These are phyloP conservation scores for Cacoxenus indagator DNA, from an alignment of 2,888 invertebrate genomes.

Conservation along the genomic window DNA sequence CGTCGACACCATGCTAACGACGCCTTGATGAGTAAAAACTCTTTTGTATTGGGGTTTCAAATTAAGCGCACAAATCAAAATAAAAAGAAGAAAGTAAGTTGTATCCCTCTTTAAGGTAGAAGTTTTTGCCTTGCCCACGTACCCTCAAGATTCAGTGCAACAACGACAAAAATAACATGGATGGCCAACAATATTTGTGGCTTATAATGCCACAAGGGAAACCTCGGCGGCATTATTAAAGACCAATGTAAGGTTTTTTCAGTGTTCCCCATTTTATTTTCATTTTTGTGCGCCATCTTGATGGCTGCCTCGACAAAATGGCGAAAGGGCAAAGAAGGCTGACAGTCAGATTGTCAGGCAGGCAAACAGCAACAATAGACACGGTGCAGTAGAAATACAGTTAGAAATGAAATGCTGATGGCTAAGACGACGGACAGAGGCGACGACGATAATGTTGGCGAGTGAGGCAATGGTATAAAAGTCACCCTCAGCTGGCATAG, in stretches of 20 bases:
- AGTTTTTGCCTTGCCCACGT: not conserved
- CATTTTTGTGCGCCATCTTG: constrained; percentile 55
- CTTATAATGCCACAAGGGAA: constrained; percentile 58
- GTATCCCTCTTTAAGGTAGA: too few species aligned
- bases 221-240: constrained; percentile 25
- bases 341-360: not conserved
- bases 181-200: constrained; percentile 59
- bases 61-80: too few species aligned
- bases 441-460: not conserved
- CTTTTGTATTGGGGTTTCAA: too few species aligned
- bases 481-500: constrained; percentile 63
- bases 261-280: not conserved
- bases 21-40: too few species aligned
- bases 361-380: not conserved
- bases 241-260: not conserved
- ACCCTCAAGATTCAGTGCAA: not conserved
- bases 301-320: constrained; percentile 59
- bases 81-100: too few species aligned
- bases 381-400: not conserved
- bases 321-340: not conserved
- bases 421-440: not conserved
- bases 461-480: constrained; percentile 45
- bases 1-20: too few species aligned
- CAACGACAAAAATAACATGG: constrained; percentile 41
- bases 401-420: not conserved